A percentile compares a stretch with the other conserved stretches of the same genome.
These are phyloP conservation scores for Syngnathus acus DNA, from an alignment of 2,797 vertebrate genomes.

Conservation along the genomic window DNA sequence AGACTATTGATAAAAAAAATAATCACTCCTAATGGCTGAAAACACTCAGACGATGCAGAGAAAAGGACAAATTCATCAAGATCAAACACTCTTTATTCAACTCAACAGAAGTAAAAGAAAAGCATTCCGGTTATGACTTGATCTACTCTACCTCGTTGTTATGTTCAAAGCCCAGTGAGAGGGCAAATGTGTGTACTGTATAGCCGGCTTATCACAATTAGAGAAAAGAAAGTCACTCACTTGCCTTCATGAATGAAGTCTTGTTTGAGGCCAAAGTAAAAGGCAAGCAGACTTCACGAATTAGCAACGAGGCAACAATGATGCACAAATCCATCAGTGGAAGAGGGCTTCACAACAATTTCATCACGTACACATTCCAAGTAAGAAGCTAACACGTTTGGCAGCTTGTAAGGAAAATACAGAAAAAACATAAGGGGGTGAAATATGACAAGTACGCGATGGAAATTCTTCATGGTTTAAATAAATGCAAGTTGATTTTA, in stretches of 20 bases:
- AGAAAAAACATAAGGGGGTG: slow-evolving; percentile 8
- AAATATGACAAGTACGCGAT: slow-evolving; percentile 8
- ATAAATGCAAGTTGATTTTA: slow-evolving; percentile 23
- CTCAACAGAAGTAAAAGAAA: slow-evolving; percentile 50
- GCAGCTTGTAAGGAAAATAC: slow-evolving; percentile 34
- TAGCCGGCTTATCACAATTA: slow-evolving; percentile 20
- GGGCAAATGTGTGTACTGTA: slow-evolving; percentile 8
- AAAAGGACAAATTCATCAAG: slow-evolving; percentile 35
- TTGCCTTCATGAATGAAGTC: slow-evolving; percentile 20
- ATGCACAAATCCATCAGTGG: slow-evolving; percentile 19
- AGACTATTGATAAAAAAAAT: too few species aligned
- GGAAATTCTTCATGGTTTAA: neutral
- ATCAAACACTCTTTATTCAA: slow-evolving; percentile 69
- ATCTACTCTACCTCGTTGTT: slow-evolving; percentile 18
- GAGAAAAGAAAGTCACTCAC: slow-evolving; percentile 19
- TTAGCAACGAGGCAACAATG: slow-evolving; percentile 22
- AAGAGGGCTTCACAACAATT: slow-evolving; percentile 12
- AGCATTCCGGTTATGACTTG: slow-evolving; percentile 36
- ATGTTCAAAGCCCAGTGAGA: slow-evolving; percentile 25
- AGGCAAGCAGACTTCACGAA: slow-evolving; percentile 39
- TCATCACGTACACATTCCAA: slow-evolving; percentile 15
- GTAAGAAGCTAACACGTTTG: slow-evolving; percentile 34
- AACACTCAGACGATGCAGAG: neutral
- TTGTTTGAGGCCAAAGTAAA: slow-evolving; percentile 47
- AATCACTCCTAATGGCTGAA: too few species aligned